Base-by-base conservation (phyloP, 30 jellyfish, hydroid and myxozoan genomes). In the Turritopsis rubra region DNA sequence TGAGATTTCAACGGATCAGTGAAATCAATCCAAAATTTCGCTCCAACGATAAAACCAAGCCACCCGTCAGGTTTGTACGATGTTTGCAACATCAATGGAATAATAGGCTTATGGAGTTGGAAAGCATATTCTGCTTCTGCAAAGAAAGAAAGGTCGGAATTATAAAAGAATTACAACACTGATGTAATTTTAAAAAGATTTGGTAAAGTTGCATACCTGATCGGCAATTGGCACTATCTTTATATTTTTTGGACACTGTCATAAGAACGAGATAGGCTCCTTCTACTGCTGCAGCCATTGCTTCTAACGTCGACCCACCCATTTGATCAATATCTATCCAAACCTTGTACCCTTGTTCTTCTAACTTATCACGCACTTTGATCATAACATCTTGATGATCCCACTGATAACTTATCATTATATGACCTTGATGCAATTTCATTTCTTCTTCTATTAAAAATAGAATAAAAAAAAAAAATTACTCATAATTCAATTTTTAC, bases 271-370 rank as follows among this genome's bases (percentile, higher is more conserved):
- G 95, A 31, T 87, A 85, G 7, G 97, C 94, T 29, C 85, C 82
- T 77, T 90, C 97, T 26, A 90, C 95, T 20, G 95, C 97, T n/a
- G 83, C 54, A 21, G 97, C 97, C 97, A 90, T 90, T 19, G 97
- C 95, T 78, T 90, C 89, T 78, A 90, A 73, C 0, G 97, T 90
- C 0, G 97, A 90, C 20, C 97, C 97, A 30, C 95, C 95, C 73
- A 90, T 85, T 66, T 90, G 85, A 79, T 90, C 97, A 8, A 90
- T 88, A 78, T 90, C 97, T 88, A 90, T 90, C 97, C 97, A 90
- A n/a, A 90, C 92, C 22, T 81, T 85, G 93, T 71, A 90, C 8
- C 97, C 97, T 26, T 73, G 73, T 23, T 73, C 71, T 31, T 76
- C 79, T 86, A 90, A 72, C 22, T 85, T 77, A 79, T 85, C 95